These are phyloP conservation scores for Arion vulgaris DNA, from an alignment of 1,140 invertebrate genomes.

Conservation along the genomic window DNA sequence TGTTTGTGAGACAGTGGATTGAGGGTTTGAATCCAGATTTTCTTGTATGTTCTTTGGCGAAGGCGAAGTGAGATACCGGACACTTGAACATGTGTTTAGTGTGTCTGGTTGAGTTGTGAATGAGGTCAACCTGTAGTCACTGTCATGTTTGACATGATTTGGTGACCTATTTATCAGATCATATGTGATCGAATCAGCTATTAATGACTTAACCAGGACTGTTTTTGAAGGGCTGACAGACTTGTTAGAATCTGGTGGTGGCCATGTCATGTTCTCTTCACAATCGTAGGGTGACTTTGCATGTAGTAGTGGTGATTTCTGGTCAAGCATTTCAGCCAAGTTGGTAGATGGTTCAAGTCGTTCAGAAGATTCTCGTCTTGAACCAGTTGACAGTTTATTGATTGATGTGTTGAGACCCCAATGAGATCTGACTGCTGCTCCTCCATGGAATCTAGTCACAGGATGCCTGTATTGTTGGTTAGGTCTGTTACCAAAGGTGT, in stretches of 20 bases:
- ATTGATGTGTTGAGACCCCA: not conserved
- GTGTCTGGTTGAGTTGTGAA: not conserved
- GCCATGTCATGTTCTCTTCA: not conserved
- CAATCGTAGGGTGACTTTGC: not conserved
- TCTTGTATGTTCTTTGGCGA: not conserved
- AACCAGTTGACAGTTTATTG: not conserved
- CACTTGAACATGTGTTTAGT: not conserved
- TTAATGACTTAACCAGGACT: not conserved
- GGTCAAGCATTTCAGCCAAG: not conserved
- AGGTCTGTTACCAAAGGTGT: not conserved
- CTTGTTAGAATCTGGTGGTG: not conserved
- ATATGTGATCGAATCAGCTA: not conserved
- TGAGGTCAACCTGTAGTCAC: not conserved
- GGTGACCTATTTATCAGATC: not conserved
- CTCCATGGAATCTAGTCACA: not conserved
- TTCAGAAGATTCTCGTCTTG: not conserved
- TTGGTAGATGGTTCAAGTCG: not conserved
- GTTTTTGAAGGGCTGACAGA: not conserved
- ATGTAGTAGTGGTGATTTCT: not conserved
- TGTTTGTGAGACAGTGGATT: not conserved
- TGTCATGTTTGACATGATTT: not conserved
- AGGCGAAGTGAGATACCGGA: not conserved
- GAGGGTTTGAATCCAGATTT: not conserved
- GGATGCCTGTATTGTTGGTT: not conserved
- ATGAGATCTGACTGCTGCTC: not conserved